Conservation (phyloP, 2,888 invertebrate species). For the Malacosoma neustria region DNA sequence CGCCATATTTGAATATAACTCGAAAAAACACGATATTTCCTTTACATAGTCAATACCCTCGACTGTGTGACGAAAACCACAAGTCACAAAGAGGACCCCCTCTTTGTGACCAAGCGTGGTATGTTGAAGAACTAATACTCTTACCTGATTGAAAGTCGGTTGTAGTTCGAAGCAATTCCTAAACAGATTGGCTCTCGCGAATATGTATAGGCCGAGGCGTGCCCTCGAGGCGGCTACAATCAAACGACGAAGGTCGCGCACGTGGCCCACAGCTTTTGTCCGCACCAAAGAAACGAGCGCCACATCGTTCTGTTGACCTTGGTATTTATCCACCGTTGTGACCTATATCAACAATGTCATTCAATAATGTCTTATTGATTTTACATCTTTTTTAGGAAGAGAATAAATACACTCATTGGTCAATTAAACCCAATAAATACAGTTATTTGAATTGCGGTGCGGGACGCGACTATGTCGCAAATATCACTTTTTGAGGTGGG, state of each 20-base stretch:
- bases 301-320: constrained; percentile 99
- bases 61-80: neutral
- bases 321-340: constrained; percentile 98
- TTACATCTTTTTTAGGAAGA: too few relatives aligned
- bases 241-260: constrained; percentile 95
- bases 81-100: neutral
- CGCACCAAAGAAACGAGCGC: constrained; percentile 96
- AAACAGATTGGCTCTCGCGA: constrained; percentile 94
- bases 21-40: too few relatives aligned
- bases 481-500: too few relatives aligned
- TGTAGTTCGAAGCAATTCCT: constrained; percentile 97
- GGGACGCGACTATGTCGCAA: too few relatives aligned
- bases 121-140: too few relatives aligned
- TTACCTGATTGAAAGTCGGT: constrained; percentile 93
- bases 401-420: too few relatives aligned
- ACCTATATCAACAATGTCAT: too few relatives aligned
- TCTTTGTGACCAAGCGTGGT: too few relatives aligned
- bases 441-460: too few relatives aligned
- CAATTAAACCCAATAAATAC: too few relatives aligned
- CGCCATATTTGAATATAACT: too few relatives aligned
- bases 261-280: constrained; percentile 97
- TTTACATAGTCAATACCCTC: neutral
- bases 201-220: constrained; percentile 95
- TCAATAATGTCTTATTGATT: too few relatives aligned
- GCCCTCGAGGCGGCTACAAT: constrained; percentile 99